Base-by-base conservation (phyloP, 2,797 vertebrate genomes). In the Cynopterus sphinx region DNA sequence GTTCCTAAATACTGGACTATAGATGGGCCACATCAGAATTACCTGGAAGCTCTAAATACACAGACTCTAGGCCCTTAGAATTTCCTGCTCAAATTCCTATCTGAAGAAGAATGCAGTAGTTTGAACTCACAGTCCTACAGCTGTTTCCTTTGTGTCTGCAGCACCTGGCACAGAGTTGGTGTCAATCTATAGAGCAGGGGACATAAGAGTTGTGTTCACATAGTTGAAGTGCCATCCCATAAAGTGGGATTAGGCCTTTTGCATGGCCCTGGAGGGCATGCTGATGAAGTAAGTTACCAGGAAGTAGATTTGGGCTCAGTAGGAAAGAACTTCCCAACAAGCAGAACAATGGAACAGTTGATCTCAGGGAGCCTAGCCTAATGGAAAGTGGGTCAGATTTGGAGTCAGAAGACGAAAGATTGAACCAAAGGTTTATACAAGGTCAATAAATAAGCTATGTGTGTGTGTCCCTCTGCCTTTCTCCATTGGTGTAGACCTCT, bases 301-400 rank as follows among this genome's bases (percentile, higher is more conserved):
- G 41, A 93, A 57, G 82, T 33, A 22, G 90, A 57, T 73, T 39
- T 53, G 87, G 90, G 73, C 91, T 96, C 91, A 97, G 24, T 46
- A 82, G 96, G 96, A 97, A 97, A 96, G 94, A 96, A 97, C 94
- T 95, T 94, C 93, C 85, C 95, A 92, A 92, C 85, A 85, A 95
- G 83, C 26, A 5, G 33, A 57, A 31, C 71, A 28, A 39, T 10
- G 57, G 90, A 96, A 93, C 90, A 96, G n/a, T 12, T 97, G 87
- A 84, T 92, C 87, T 43, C 73, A 16, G 93, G 87, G 81, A 90
- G 59, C 70, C 65, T 24, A 9, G 68, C 79, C 33, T 68, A 59
- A 68, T 70, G 87, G 87, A 90, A 97, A 95, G 36, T 53, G 43
- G 87, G 77, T 92, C 73, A 41, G 67, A 59, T 21, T 22, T 68